Evolutionary conservation across 2,113 vertebrate species (phyloP).

Genomic region (Nothocercus nigrocapillus): DNA sequence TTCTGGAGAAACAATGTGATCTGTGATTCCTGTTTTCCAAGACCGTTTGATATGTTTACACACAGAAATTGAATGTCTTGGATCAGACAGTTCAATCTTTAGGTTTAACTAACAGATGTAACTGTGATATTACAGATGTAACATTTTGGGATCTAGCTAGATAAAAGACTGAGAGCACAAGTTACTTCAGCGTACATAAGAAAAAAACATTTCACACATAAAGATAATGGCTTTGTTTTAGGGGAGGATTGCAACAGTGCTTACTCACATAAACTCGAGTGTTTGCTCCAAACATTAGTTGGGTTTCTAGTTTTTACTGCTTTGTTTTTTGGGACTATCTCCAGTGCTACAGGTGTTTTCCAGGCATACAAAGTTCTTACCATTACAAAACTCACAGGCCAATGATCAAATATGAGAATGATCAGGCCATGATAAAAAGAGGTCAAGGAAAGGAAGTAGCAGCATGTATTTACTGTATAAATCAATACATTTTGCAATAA

Average conservation of each 20-base stretch:
- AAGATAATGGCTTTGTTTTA: not conserved
- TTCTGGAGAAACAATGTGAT: not conserved
- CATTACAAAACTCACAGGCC: not conserved
- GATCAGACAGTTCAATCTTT: not conserved
- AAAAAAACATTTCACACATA: not conserved
- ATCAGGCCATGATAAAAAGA: not conserved
- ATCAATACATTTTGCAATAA: not conserved
- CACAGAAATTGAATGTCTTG: not conserved
- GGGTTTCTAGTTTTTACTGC: not conserved
- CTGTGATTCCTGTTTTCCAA: conserved; percentile 1
- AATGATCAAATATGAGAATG: not conserved
- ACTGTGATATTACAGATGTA: not conserved
- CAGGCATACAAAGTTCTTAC: not conserved
- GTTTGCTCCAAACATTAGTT: not conserved
- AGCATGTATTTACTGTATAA: not conserved
- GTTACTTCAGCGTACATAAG: not conserved
- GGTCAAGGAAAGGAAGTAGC: not conserved
- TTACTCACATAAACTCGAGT: not conserved
- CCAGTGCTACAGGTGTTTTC: not conserved
- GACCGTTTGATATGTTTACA: not conserved
- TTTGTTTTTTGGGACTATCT: not conserved
- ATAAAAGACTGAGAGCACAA: not conserved
- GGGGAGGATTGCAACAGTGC: not conserved
- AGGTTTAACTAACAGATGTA: not conserved
- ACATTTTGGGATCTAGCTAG: not conserved